Base-by-base conservation (phyloP, 2,888 invertebrate species). In the Tineola bisselliella region DNA sequence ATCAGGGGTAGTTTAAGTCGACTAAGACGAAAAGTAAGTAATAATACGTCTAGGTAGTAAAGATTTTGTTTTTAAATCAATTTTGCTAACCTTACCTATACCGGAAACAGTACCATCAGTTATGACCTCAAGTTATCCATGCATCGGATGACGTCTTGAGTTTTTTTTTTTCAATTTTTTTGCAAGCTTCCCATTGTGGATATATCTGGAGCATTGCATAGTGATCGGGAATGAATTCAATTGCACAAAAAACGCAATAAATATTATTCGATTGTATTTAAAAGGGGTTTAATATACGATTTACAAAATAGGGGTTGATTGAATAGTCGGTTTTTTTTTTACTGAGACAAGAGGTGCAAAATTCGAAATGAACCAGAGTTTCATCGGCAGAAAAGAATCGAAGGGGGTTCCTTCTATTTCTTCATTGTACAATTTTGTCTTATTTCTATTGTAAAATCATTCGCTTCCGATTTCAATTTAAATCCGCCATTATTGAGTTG, bases 91-190 rank as follows among this genome's bases (percentile, higher is more conserved):
- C 84, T 84, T 84, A 38, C 62, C 6, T 62, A 44, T n/a, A n/a
- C 64, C 73, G 70, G 72, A 58, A 58, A 30, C 33, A 33, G 30
- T 11, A 17, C 1, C 1, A 58, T 25, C 33, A 10, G 31, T 44
- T 80, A 78, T 86, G 84, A 87, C 87, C 87, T 86, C 84, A 84
- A 84, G 82, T 82, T 84, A 84, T 84, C 80, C 80, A 82, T 79
- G 31, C 76, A 71, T 48, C 66, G 74, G 72, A 82, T 81, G 80
- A 75, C 67, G 66, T 69, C 73, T 72, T 70, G 64, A 59, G 17
- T 25, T 44, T 31, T 62, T 63, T 66, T 64, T 68, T 71, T 70
- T 69, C 69, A 68, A 52, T 61, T 65, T 66, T 67, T 69, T 67
- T 67, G 64, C 61, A 18, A 18, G 19, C 33, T n/a, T 4, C 13